These are phyloP conservation scores for Microplitis manilae DNA, from an alignment of 2,888 invertebrate species.

Conservation along the genomic window DNA sequence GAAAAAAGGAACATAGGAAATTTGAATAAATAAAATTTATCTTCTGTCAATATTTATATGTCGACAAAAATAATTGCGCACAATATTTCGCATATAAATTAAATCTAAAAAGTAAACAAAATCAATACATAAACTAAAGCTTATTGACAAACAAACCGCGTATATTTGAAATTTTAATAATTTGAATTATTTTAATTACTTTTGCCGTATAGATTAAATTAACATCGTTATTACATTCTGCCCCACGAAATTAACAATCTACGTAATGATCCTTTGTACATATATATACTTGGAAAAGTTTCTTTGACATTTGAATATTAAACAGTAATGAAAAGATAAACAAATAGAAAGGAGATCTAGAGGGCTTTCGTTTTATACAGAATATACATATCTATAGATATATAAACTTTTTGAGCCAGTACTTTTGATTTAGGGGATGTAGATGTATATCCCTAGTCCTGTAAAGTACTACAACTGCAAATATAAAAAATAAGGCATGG, in stretches of 20 bases:
- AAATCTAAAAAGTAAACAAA: neutral
- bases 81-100: neutral
- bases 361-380: neutral
- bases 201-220: neutral
- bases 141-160: neutral
- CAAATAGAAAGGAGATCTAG: neutral
- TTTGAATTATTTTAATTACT: neutral
- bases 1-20: neutral
- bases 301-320: neutral
- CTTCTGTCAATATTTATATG: neutral
- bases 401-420: neutral
- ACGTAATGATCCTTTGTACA: neutral
- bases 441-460: constrained; percentile 1
- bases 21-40: neutral
- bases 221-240: neutral
- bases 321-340: neutral
- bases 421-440: constrained; percentile 26
- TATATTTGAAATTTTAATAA: neutral
- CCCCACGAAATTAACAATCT: neutral
- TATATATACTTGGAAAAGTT: neutral
- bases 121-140: neutral
- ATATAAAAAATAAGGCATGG: constrained; percentile 31
- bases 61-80: neutral
- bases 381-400: neutral
- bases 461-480: neutral